A percentile compares a stretch with the other conserved stretches of the same genome.
phyloP scores from a whole-genome alignment of 2,797 vertebrate genomes.

The Pangasius macronema region DNA sequence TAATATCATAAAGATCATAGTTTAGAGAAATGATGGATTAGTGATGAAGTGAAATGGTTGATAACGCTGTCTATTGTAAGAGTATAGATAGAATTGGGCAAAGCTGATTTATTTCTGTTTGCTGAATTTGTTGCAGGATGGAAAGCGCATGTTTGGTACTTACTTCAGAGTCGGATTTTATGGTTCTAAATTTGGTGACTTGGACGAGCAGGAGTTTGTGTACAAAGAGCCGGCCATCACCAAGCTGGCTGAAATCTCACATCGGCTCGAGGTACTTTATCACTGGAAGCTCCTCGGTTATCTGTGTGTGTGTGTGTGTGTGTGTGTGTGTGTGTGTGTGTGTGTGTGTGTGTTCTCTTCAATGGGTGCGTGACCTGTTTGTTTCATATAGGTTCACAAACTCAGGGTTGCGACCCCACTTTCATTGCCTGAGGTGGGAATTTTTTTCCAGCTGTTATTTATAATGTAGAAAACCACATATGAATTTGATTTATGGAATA shows the following conservation, averaged over 20 bases:
- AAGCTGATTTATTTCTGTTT: conserved; percentile 5
- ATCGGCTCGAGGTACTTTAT: conserved; percentile 87
- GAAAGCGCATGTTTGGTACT: conserved; percentile 99
- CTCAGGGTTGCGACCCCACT: background rate
- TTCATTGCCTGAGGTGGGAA: background rate
- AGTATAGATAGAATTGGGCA: background rate
- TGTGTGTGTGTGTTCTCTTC: background rate
- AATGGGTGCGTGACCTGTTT: background rate
- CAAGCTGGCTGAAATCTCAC: conserved; percentile 96
- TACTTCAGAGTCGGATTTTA: conserved; percentile 98
- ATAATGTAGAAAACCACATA: background rate
- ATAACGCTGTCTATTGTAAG: background rate
- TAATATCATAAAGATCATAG: background rate
- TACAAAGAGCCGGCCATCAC: conserved; percentile 99
- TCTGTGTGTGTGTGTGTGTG: background rate
- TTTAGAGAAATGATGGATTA: background rate
- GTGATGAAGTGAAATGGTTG: background rate
- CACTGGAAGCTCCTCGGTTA: background rate
- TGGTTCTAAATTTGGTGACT: conserved; percentile 93
- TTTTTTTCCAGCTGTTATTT: background rate
- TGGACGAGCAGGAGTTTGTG: conserved; percentile 98
- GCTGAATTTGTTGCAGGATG: conserved; percentile 74
- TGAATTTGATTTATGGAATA: background rate
- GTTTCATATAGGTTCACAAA: background rate
- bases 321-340: background rate